Percentiles rank a stretch among this genome's conserved stretches.
These are phyloP conservation scores for Hofmannophila pseudospretella DNA, from an alignment of 2,888 invertebrate genomes.

Conservation along the genomic window DNA sequence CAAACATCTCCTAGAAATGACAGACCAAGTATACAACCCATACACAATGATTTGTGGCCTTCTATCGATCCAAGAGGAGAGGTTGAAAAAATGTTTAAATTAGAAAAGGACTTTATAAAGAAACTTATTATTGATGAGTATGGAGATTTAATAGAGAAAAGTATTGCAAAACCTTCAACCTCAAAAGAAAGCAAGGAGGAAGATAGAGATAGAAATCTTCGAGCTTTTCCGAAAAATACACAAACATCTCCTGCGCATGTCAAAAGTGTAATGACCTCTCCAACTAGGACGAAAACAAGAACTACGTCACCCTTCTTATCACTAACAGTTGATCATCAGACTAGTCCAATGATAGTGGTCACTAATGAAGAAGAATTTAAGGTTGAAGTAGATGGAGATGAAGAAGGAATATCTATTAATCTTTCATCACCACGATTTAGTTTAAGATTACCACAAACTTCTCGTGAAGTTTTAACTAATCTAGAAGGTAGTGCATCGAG, in stretches of 20 bases:
- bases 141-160: constrained; percentile 56
- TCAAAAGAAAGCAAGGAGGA: constrained; percentile 32
- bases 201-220: constrained; percentile 35
- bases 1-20: constrained; percentile 61
- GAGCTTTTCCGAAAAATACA: constrained; percentile 56
- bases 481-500: constrained; percentile 32
- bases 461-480: constrained; percentile 52
- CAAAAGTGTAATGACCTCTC: constrained; percentile 68
- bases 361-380: constrained; percentile 33
- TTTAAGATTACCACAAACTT: constrained; percentile 55
- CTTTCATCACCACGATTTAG: constrained; percentile 64
- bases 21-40: constrained; percentile 42
- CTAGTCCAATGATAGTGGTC: constrained; percentile 48
- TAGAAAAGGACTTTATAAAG: constrained; percentile 68
- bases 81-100: constrained; percentile 54
- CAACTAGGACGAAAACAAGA: constrained; percentile 58
- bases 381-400: constrained; percentile 33
- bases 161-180: constrained; percentile 53
- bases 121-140: constrained; percentile 63
- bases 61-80: constrained; percentile 51
- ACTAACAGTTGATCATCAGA: constrained; percentile 47
- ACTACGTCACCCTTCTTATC: constrained; percentile 60
- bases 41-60: constrained; percentile 61
- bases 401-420: constrained; percentile 56
- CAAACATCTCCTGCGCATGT: constrained; percentile 68